Conservation (phyloP, 2,113 vertebrate species). For the Xerus inauris region DNA sequence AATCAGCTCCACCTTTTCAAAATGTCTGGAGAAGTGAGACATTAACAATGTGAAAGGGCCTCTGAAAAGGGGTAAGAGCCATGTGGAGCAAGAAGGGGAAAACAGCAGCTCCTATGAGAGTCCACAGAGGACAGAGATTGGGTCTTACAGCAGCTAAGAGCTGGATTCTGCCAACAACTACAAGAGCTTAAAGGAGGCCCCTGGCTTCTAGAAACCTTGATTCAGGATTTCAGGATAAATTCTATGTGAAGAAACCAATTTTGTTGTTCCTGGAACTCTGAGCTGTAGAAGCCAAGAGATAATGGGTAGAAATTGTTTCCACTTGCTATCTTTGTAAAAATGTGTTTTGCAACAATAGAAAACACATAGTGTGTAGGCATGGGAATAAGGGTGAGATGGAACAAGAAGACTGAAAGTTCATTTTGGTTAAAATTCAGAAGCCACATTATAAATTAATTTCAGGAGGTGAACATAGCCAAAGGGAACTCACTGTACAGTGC, state of each 20-base stretch:
- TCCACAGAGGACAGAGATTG: fast-evolving
- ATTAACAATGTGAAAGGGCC: neutral
- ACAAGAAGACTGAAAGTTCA: neutral
- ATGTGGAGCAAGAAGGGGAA: fast-evolving
- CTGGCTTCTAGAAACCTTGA: neutral
- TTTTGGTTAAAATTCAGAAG: neutral
- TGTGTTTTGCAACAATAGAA: neutral
- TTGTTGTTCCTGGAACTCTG: neutral
- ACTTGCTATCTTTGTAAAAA: neutral
- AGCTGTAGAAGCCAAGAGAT: neutral
- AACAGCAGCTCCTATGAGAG: neutral
- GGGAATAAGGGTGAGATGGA: neutral
- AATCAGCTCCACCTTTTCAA: neutral
- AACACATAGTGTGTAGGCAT: neutral
- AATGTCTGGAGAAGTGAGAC: neutral
- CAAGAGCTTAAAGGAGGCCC: neutral
- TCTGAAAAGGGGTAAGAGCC: fast-evolving
- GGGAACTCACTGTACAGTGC: neutral
- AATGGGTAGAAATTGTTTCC: neutral
- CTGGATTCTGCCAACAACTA: neutral
- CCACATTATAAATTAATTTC: neutral
- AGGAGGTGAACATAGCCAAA: neutral
- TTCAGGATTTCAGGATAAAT: neutral
- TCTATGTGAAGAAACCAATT: neutral
- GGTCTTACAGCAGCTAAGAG: neutral